phyloP scores from a whole-genome alignment of 2,797 vertebrate genomes.

The Aldrovandia affinis region DNA sequence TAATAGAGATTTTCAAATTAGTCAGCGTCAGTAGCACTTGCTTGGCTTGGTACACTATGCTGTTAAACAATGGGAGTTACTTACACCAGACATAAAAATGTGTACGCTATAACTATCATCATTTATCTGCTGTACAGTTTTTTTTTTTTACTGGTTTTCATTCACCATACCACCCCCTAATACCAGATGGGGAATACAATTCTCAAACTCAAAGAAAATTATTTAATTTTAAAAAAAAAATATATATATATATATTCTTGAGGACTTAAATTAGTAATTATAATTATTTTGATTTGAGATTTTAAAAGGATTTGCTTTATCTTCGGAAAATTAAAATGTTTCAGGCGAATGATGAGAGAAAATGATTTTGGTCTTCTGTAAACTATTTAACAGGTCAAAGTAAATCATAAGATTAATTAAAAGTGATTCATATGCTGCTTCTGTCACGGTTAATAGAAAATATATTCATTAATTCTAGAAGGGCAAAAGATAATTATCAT shows the following conservation, averaged over 20 bases:
- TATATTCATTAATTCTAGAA: background rate
- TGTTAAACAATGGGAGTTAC: background rate
- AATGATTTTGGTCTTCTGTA: background rate
- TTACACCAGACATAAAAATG: no score
- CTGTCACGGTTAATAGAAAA: background rate
- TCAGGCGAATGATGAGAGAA: background rate
- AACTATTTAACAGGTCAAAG: constrained; percentile 5
- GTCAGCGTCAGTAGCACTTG: no score
- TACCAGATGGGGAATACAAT: background rate
- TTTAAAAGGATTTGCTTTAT: background rate
- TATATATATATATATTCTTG: background rate
- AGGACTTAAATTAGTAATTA: background rate
- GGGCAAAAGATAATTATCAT: background rate
- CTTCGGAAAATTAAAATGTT: background rate
- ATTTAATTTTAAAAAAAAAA: background rate
- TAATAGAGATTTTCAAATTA: no score
- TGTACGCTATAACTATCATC: background rate
- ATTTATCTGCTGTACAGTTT: background rate
- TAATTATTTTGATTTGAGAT: background rate
- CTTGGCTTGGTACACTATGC: no score
- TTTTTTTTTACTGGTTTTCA: background rate
- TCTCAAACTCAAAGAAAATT: background rate
- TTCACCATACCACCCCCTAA: background rate
- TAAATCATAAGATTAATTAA: background rate
- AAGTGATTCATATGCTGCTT: background rate